phyloP scores from a whole-genome alignment of 2,888 invertebrate species.

The Harpagoxenus sublaevis region DNA sequence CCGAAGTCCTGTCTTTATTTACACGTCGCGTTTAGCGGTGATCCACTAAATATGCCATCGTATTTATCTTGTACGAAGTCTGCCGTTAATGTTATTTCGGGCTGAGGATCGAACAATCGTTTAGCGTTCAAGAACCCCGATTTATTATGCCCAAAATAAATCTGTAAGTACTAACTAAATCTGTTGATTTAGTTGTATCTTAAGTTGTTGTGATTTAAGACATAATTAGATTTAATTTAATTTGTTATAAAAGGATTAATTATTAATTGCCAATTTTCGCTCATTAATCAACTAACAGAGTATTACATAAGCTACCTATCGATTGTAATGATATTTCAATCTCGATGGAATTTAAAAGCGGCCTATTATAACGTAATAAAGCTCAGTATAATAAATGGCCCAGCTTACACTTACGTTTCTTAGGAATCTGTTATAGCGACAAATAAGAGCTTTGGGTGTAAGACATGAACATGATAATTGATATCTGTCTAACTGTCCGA shows the following conservation, averaged over 20 bases:
- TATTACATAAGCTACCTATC: background rate
- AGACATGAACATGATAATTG: slow-evolving; percentile 24
- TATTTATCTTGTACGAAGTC: background rate
- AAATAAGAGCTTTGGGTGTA: background rate
- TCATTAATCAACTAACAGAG: background rate
- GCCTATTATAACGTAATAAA: background rate
- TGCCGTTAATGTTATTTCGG: background rate
- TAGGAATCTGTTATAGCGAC: background rate
- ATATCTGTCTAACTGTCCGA: slow-evolving; percentile 23
- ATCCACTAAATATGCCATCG: background rate
- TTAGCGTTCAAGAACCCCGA: background rate
- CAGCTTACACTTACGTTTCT: slow-evolving; percentile 2
- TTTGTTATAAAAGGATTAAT: background rate
- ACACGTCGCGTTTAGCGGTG: background rate
- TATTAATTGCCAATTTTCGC: background rate
- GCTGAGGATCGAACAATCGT: background rate
- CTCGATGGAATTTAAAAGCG: background rate
- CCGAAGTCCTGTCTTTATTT: background rate
- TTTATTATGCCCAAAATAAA: background rate
- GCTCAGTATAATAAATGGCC: background rate
- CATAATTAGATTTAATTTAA: background rate
- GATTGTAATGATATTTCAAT: background rate
- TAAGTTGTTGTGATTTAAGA: background rate
- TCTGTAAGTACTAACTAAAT: background rate
- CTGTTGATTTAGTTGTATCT: background rate